These are phyloP conservation scores for Eristalinus sepulchralis DNA, from an alignment of 2,888 invertebrate species.

Conservation along the genomic window DNA sequence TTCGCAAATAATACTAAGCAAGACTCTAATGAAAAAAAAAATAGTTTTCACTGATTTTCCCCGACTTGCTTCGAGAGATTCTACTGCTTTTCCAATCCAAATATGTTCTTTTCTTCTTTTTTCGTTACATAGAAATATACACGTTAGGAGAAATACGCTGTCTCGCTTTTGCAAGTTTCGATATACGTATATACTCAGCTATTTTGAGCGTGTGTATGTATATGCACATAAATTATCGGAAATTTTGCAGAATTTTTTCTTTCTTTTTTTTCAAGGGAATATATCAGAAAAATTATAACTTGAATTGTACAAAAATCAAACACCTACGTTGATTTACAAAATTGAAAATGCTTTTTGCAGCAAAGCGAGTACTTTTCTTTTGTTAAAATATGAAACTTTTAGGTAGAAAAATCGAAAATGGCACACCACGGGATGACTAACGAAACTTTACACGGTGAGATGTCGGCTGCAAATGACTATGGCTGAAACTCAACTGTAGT, in stretches of 20 bases:
- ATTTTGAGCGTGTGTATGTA: constrained; percentile 48
- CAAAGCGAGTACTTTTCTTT: constrained; percentile 46
- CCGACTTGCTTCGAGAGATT: constrained; percentile 2
- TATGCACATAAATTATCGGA: constrained; percentile 70
- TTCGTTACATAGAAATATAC: constrained; percentile 48
- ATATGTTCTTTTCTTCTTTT: constrained; percentile 40
- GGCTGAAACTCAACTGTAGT: constrained; percentile 64
- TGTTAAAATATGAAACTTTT: constrained; percentile 51
- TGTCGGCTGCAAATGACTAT: constrained; percentile 71
- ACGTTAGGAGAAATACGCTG: constrained; percentile 31
- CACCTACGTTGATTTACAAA: constrained; percentile 66
- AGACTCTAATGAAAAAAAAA: constrained; percentile 24
- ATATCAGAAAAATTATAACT: constrained; percentile 20
- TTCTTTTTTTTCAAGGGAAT: constrained; percentile 13
- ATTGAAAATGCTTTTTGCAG: constrained; percentile 60
- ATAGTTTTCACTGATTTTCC: constrained; percentile 47
- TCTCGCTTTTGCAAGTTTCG: constrained; percentile 49
- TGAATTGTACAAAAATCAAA: constrained; percentile 12
- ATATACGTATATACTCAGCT: constrained; percentile 49
- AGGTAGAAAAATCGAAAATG: constrained; percentile 70
- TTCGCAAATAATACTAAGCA: constrained; percentile 28
- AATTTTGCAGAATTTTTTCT: constrained; percentile 59
- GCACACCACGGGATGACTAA: constrained; percentile 72
- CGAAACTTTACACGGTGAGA: constrained; percentile 72
- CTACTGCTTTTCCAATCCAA: constrained; percentile 12